Evolutionary conservation across 2,888 invertebrate genomes (phyloP).

Genomic region (Geophilus truncorum): DNA sequence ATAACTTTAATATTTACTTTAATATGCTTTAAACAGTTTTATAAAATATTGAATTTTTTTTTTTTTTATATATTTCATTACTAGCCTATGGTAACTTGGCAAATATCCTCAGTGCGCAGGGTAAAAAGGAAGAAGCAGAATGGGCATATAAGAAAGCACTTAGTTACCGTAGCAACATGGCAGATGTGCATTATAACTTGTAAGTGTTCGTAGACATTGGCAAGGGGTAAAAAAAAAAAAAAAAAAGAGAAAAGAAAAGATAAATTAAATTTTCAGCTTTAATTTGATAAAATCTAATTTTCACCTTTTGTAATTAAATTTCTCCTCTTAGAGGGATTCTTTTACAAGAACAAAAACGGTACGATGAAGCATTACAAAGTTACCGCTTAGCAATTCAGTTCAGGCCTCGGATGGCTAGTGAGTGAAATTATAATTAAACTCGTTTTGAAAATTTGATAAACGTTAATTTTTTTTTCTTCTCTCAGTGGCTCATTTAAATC

Average conservation of each 20-base stretch:
- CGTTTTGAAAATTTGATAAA: background rate
- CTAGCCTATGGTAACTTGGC: conserved; percentile 97
- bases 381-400: conserved; percentile 88
- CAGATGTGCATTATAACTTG: conserved; percentile 98
- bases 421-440: conserved; percentile 53
- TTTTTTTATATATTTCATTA: conserved; percentile 43
- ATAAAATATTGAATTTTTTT: background rate
- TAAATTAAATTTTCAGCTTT: no score
- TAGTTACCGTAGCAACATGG: conserved; percentile 90
- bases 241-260: no score
- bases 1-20: background rate
- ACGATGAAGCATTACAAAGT: conserved; percentile 81
- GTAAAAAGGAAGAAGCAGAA: conserved; percentile 81
- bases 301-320: background rate
- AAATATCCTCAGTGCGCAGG: conserved; percentile 86
- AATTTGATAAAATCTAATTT: background rate
- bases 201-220: conserved; percentile 58
- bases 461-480: conserved; percentile 42
- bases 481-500: conserved; percentile 89
- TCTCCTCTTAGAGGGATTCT: conserved; percentile 78
- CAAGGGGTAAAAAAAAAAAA: no score
- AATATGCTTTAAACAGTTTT: background rate
- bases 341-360: conserved; percentile 79
- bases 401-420: conserved; percentile 87
- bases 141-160: conserved; percentile 85